phyloP scores from a whole-genome alignment of 2,888 invertebrate genomes.

The Pilophorus perplexus region DNA sequence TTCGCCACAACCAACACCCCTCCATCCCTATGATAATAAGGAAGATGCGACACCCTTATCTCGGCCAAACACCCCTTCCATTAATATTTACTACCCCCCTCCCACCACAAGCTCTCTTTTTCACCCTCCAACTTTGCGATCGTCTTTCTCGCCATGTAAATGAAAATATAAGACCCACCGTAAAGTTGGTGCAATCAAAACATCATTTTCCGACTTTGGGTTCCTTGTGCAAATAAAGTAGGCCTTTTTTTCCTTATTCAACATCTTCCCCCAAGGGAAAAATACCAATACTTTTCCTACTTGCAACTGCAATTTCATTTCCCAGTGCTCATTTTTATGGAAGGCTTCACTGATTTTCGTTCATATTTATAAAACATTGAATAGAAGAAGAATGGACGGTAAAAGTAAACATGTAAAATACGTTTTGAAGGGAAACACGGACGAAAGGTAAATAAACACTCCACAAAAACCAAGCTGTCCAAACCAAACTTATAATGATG shows the following conservation, averaged over 20 bases:
- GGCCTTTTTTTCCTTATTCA: no score
- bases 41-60: conserved; percentile 28
- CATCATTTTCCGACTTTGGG: conserved; percentile 2
- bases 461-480: no score
- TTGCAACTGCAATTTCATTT: not conserved
- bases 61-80: conserved; percentile 27
- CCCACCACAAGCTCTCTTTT: not conserved
- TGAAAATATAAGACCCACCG: conserved; percentile 3
- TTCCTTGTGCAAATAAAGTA: no score
- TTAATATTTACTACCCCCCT: conserved; percentile 16
- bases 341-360: no score
- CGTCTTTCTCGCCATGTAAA: not conserved
- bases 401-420: no score
- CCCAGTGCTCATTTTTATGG: not conserved
- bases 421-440: no score
- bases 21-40: conserved; percentile 16
- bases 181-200: not conserved
- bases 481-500: no score
- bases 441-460: no score
- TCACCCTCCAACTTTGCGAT: not conserved
- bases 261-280: no score
- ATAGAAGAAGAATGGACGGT: no score
- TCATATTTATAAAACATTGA: no score
- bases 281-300: no score
- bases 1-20: not conserved